These are phyloP conservation scores for Danaus plexippus DNA, from an alignment of 1,140 invertebrate genomes.

Conservation along the genomic window DNA sequence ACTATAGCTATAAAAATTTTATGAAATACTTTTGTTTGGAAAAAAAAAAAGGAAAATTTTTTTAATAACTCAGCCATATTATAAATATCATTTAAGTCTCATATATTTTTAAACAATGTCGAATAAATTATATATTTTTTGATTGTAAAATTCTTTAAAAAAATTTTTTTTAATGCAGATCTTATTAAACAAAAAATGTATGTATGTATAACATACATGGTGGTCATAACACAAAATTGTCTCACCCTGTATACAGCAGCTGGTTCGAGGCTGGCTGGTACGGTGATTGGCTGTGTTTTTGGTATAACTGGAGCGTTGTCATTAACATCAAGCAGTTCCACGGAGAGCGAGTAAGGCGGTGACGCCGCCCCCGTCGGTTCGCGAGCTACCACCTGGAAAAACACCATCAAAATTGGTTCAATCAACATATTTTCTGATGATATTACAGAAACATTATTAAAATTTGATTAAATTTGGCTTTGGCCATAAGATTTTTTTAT, in stretches of 20 bases:
- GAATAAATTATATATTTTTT: too few relatives aligned
- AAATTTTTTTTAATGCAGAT: too few relatives aligned
- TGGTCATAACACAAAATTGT: background rate
- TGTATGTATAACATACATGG: background rate
- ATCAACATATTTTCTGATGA: too few relatives aligned
- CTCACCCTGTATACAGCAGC: slow-evolving; percentile 82
- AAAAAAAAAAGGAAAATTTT: too few relatives aligned
- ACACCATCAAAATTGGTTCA: background rate
- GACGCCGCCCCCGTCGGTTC: slow-evolving; percentile 85
- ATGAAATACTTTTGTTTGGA: too few relatives aligned
- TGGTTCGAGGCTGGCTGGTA: slow-evolving; percentile 85
- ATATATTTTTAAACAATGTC: too few relatives aligned
- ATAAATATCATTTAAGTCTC: too few relatives aligned
- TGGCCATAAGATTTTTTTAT: too few relatives aligned
- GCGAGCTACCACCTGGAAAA: slow-evolving; percentile 78
- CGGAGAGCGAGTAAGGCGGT: slow-evolving; percentile 83
- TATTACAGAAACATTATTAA: too few relatives aligned
- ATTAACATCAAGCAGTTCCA: slow-evolving; percentile 86
- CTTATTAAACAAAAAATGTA: background rate
- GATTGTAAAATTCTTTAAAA: background rate
- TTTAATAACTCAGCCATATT: too few relatives aligned
- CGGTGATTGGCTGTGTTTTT: slow-evolving; percentile 81
- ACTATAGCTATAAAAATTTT: too few relatives aligned
- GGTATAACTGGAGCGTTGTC: slow-evolving; percentile 87
- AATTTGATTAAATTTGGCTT: too few relatives aligned